Conservation (phyloP, 1,140 invertebrate genomes). For the Euura lappo region DNA sequence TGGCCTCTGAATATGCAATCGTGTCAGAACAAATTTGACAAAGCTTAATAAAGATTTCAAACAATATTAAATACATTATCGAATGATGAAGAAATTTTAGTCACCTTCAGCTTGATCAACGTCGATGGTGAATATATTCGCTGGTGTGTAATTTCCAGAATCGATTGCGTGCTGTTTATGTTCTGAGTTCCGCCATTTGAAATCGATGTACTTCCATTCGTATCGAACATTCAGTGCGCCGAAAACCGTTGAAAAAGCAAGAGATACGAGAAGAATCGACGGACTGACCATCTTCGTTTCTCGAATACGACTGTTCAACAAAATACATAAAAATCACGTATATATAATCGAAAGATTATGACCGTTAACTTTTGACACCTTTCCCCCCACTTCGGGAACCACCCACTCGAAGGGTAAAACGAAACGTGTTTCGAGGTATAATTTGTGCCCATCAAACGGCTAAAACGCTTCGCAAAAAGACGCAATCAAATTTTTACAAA, state of each 20-base stretch:
- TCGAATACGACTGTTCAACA: neutral
- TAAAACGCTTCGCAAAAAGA: too few species aligned
- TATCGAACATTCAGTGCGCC: constrained; percentile 2
- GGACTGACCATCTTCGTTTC: neutral
- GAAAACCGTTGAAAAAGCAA: neutral
- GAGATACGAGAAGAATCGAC: neutral
- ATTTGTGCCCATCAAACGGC: too few species aligned
- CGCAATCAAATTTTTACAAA: too few species aligned
- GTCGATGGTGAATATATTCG: constrained; percentile 29
- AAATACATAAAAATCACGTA: neutral
- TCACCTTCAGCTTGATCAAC: constrained; percentile 25
- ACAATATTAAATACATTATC: neutral
- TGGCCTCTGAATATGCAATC: neutral
- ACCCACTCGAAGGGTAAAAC: too few species aligned
- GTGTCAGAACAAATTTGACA: too few species aligned
- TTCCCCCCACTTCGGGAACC: neutral
- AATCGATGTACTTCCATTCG: constrained; percentile 39
- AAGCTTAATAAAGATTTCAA: too few species aligned
- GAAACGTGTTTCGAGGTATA: too few species aligned
- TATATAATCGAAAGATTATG: neutral
- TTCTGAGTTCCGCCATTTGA: constrained; percentile 17
- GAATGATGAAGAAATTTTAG: neutral
- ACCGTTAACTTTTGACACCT: neutral
- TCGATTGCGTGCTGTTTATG: constrained; percentile 55
- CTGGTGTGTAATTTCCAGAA: constrained; percentile 57